Conservation (phyloP, 2,113 vertebrate genomes). For the Microcebus jonahi region DNA sequence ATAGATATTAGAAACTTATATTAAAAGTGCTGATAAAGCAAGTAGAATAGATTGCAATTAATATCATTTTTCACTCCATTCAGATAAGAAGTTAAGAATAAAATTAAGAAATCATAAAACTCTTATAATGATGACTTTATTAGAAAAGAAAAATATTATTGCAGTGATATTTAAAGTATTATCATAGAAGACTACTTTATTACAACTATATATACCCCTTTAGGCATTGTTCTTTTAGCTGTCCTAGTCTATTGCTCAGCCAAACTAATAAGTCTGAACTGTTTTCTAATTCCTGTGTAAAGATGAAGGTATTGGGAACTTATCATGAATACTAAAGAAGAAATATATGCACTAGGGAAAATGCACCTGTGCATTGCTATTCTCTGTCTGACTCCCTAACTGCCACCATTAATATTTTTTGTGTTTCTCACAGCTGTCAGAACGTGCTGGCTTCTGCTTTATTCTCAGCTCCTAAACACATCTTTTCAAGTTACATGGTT, state of each 20-base stretch:
- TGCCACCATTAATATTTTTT: conserved; percentile 80
- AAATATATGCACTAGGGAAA: conserved; percentile 59
- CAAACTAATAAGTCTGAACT: conserved; percentile 70
- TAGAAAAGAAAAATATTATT: conserved; percentile 57
- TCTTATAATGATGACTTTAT: conserved; percentile 54
- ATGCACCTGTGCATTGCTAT: conserved; percentile 77
- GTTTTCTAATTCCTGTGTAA: conserved; percentile 73
- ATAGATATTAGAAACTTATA: neutral
- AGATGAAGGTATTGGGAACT: conserved; percentile 72
- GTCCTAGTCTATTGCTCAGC: conserved; percentile 58
- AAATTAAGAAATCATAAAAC: conserved; percentile 48
- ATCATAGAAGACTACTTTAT: conserved; percentile 54
- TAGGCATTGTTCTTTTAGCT: conserved; percentile 63
- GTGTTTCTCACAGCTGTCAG: conserved; percentile 80
- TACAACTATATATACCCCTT: conserved; percentile 41
- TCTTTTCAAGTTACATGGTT: conserved; percentile 47
- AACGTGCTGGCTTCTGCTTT: conserved; percentile 74
- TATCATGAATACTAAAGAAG: conserved; percentile 75
- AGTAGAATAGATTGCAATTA: conserved; percentile 8
- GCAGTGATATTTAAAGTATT: conserved; percentile 47
- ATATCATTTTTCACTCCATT: conserved; percentile 37
- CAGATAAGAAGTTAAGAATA: conserved; percentile 17
- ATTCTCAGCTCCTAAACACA: conserved; percentile 71
- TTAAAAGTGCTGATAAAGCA: neutral
- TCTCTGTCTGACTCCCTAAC: conserved; percentile 77